phyloP scores from a whole-genome alignment of 2,888 invertebrate genomes.

The Megastigmus dorsalis region DNA sequence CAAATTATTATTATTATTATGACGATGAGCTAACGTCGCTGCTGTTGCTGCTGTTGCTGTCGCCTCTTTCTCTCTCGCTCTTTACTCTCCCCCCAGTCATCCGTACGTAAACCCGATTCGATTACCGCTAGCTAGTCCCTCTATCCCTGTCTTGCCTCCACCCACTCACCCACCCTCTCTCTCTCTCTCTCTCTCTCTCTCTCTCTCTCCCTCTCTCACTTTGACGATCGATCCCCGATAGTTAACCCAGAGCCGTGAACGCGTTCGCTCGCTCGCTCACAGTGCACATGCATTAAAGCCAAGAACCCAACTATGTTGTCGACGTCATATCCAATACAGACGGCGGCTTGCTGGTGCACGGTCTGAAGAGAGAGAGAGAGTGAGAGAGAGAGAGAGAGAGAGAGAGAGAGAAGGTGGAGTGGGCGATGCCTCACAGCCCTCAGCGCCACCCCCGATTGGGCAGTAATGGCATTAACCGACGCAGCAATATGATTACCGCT shows the following conservation, averaged over 20 bases:
- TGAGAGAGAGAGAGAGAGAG: constrained; percentile 39
- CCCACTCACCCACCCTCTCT: background rate
- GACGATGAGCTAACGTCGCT: constrained; percentile 17
- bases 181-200: background rate
- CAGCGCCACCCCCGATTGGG: constrained; percentile 63
- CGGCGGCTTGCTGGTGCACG: constrained; percentile 37
- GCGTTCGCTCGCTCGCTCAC: constrained; percentile 25
- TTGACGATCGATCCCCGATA: constrained; percentile 53
- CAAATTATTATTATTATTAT: constrained; percentile 46
- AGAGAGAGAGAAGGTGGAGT: constrained; percentile 28
- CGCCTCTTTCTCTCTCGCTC: constrained; percentile 9
- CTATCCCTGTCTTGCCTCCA: constrained; percentile 1
- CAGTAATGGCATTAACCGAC: constrained; percentile 73
- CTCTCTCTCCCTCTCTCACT: background rate
- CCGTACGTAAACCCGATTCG: constrained; percentile 49
- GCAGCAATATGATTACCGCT: constrained; percentile 74
- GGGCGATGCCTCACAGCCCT: constrained; percentile 60
- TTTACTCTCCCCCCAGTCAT: constrained; percentile 1
- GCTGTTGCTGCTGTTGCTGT: constrained; percentile 1
- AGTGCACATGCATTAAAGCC: constrained; percentile 69
- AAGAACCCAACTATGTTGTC: constrained; percentile 69
- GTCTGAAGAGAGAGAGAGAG: constrained; percentile 25
- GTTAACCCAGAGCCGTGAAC: constrained; percentile 54
- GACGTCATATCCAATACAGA: constrained; percentile 73
- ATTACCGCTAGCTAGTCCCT: constrained; percentile 37